Base-by-base conservation (phyloP, 2,888 invertebrate genomes). In the Automeris io region DNA sequence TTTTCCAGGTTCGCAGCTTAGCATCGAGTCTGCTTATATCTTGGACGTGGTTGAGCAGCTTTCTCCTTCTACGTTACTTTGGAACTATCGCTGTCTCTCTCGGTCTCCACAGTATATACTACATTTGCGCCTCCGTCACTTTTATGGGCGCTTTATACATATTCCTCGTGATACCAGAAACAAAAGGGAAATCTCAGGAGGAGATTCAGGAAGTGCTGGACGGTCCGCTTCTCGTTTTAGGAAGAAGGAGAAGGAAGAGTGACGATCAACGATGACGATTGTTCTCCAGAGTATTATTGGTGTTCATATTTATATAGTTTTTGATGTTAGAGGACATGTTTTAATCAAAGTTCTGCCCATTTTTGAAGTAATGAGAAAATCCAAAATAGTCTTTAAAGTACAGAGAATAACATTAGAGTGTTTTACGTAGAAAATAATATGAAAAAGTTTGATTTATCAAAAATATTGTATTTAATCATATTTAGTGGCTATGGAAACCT, bases 41-140 rank as follows among this genome's bases (percentile, higher is more conserved):
- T 18, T 86, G 82, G 80, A 82, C 74, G 67, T 86, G 86, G 86
- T 62, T 83, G 1, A 80, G 74, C 54, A 82, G 66, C 46, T 86
- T 86, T 50, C 57, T 86, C 8, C 52, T 82, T 2, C 77, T 86
- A 1, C 76, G 86, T 4, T 86, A 86, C 62, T 86, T 75, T 54
- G 79, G 80, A 5, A 59, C 69, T 8, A 53, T 81, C 1, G 80
- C 81, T 5, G 43, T 74, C 24, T 46, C 65, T 1, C 54, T 86
- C 36, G 85, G 85, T 0, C 74, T 86, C 9, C 82, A 86, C 54
- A 62, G 73, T 19, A 72, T 71, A 1, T 86, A 82, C 59, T 86
- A 86, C 51, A 73, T 83, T 11, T 74, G 79, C 32, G 82, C 81
- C 41, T 59, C 60, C 21, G 56, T 77, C 46, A 82, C 83, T 1